Evolutionary conservation across 1,140 invertebrate species (phyloP).

Genomic region (Drosophila sturtevanti): DNA sequence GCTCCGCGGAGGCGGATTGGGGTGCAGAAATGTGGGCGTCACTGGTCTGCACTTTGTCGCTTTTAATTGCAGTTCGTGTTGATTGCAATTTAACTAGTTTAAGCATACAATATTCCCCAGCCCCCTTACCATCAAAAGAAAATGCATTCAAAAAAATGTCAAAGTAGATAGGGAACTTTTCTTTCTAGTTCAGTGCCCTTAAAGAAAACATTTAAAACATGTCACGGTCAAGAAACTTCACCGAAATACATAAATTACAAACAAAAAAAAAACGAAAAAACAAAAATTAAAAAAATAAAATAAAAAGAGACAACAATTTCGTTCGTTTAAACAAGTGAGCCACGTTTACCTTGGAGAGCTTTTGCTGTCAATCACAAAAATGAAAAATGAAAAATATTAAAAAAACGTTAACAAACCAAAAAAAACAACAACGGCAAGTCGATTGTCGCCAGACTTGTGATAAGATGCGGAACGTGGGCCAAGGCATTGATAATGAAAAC

Average conservation of each 20-base stretch:
- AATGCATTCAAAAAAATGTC: neutral
- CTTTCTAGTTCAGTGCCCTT: constrained; percentile 47
- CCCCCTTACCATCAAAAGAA: neutral
- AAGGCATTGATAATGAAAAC: constrained; percentile 51
- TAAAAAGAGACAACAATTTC: constrained; percentile 28
- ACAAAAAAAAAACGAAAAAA: constrained; percentile 5
- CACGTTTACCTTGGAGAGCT: constrained; percentile 55
- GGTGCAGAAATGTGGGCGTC: constrained; percentile 33
- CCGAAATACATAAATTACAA: constrained; percentile 68
- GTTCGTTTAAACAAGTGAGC: constrained; percentile 46
- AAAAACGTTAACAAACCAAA: constrained; percentile 20
- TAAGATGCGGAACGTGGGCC: constrained; percentile 47
- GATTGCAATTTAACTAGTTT: constrained; percentile 63
- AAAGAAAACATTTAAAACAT: constrained; percentile 38
- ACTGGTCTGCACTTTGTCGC: constrained; percentile 46
- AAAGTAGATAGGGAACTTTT: constrained; percentile 16
- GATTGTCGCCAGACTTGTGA: constrained; percentile 47
- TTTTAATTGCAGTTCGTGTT: constrained; percentile 48
- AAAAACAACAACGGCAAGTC: constrained; percentile 6
- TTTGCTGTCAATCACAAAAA: constrained; percentile 61
- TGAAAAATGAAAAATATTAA: constrained; percentile 61
- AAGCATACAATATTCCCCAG: constrained; percentile 10
- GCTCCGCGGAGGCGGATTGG: neutral
- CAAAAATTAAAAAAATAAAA: constrained; percentile 30
- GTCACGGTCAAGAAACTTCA: constrained; percentile 71